Percentiles rank a stretch among this genome's conserved stretches.
These are phyloP conservation scores for Lycophotia porphyrea DNA, from an alignment of 2,888 invertebrate genomes.

Conservation along the genomic window DNA sequence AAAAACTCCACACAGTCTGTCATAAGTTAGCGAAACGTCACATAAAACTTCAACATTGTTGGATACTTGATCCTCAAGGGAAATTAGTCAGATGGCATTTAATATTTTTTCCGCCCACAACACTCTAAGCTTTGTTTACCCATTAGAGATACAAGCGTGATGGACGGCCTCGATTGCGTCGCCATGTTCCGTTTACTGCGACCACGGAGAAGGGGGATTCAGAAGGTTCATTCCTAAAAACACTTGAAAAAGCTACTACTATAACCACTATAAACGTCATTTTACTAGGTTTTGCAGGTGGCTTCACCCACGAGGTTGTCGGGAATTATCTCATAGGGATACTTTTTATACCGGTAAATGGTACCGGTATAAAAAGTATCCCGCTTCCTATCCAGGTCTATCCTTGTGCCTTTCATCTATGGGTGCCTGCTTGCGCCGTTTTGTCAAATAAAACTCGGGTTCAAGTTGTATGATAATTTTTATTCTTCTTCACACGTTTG, in stretches of 20 bases:
- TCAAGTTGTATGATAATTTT: too few relatives aligned
- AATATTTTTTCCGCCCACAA: constrained; percentile 57
- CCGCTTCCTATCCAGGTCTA: background rate
- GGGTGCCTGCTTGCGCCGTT: too few relatives aligned
- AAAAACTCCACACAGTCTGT: constrained; percentile 15
- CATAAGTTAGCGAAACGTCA: constrained; percentile 2
- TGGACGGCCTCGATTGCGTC: constrained; percentile 49
- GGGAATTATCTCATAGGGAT: background rate
- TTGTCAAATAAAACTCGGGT: too few relatives aligned
- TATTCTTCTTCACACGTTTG: too few relatives aligned
- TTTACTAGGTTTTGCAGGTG: background rate
- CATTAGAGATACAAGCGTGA: constrained; percentile 60
- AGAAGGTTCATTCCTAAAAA: background rate
- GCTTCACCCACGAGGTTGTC: background rate
- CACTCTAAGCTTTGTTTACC: constrained; percentile 59
- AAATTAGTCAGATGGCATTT: constrained; percentile 60
- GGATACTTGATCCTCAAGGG: constrained; percentile 56
- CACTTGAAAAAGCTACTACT: background rate
- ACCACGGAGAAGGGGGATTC: background rate
- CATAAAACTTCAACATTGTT: constrained; percentile 31
- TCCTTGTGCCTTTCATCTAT: too few relatives aligned
- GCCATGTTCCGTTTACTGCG: constrained; percentile 23
- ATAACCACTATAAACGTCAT: background rate
- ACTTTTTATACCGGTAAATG: background rate
- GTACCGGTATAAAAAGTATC: background rate